A percentile compares a stretch with the other conserved stretches of the same genome.
Conservation (phyloP, 2,888 invertebrate species). For the Nineta flava region DNA sequence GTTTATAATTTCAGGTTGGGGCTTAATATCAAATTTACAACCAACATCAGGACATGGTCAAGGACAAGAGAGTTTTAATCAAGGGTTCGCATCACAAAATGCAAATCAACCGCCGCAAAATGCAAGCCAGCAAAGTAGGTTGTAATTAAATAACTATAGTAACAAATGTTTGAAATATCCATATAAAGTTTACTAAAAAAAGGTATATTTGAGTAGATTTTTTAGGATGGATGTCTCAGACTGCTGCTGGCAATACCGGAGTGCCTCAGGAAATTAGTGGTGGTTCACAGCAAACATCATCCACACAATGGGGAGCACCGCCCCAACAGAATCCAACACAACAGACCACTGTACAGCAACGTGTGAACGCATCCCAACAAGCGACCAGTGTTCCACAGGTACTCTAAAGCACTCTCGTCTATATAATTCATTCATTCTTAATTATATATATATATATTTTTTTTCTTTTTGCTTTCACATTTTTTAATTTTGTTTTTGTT, state of each 20-base stretch:
- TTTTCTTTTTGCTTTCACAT: too few relatives aligned
- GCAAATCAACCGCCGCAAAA: conserved; percentile 5
- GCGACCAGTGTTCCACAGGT: background rate
- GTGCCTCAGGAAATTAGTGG: conserved; percentile 4
- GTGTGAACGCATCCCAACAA: background rate
- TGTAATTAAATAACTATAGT: background rate
- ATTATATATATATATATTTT: too few relatives aligned
- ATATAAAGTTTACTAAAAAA: too few relatives aligned
- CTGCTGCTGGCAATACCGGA: background rate
- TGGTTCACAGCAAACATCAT: background rate
- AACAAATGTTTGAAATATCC: background rate
- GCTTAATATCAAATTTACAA: conserved; percentile 54
- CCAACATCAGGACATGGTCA: conserved; percentile 8
- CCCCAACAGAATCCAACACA: conserved; percentile 3
- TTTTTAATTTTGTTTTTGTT: too few relatives aligned
- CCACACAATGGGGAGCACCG: background rate
- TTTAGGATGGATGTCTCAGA: conserved; percentile 6
- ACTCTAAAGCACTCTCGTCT: background rate
- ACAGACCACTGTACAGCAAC: background rate
- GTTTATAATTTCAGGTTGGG: conserved; percentile 30
- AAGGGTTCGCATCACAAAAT: conserved; percentile 16
- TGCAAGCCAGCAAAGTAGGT: conserved; percentile 4
- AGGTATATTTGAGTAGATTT: background rate
- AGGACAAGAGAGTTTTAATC: conserved; percentile 23
- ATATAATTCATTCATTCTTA: too few relatives aligned